phyloP scores from a whole-genome alignment of 2,888 invertebrate species.

The Dasysyrphus tricinctus region DNA sequence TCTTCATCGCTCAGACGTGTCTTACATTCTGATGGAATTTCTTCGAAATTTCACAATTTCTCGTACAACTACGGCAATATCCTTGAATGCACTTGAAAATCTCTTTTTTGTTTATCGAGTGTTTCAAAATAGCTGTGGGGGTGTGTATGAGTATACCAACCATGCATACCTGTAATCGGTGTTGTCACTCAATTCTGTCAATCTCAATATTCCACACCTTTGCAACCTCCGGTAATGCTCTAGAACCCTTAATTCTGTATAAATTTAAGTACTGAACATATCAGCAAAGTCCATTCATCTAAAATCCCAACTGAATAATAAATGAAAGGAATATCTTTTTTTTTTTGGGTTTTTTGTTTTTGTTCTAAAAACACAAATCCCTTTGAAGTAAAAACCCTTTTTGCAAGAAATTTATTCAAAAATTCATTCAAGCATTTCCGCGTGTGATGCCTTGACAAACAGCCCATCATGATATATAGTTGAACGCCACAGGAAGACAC shows the following conservation, averaged over 20 bases:
- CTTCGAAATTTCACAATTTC: conserved; percentile 13
- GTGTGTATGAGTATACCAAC: background rate
- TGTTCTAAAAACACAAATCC: background rate
- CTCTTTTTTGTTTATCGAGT: conserved; percentile 14
- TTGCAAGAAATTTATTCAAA: conserved; percentile 54
- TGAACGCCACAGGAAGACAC: conserved; percentile 50
- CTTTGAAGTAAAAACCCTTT: conserved; percentile 13
- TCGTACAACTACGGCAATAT: conserved; percentile 11
- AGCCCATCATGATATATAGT: conserved; percentile 34
- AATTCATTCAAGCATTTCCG: conserved; percentile 64
- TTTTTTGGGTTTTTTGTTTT: background rate
- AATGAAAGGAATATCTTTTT: conserved; percentile 41
- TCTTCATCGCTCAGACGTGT: conserved; percentile 24
- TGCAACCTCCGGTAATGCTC: background rate
- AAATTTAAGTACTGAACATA: conserved; percentile 31
- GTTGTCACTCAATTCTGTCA: conserved; percentile 28
- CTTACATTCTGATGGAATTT: conserved; percentile 40
- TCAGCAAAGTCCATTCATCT: conserved; percentile 39
- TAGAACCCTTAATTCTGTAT: conserved; percentile 24
- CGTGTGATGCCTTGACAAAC: conserved; percentile 66
- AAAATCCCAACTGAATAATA: conserved; percentile 60
- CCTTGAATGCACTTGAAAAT: conserved; percentile 38
- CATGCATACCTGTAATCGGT: conserved; percentile 17
- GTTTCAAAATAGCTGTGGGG: background rate
- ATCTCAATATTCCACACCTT: conserved; percentile 16